Conservation (phyloP, 2,113 vertebrate species). For the Tetrao urogallus region DNA sequence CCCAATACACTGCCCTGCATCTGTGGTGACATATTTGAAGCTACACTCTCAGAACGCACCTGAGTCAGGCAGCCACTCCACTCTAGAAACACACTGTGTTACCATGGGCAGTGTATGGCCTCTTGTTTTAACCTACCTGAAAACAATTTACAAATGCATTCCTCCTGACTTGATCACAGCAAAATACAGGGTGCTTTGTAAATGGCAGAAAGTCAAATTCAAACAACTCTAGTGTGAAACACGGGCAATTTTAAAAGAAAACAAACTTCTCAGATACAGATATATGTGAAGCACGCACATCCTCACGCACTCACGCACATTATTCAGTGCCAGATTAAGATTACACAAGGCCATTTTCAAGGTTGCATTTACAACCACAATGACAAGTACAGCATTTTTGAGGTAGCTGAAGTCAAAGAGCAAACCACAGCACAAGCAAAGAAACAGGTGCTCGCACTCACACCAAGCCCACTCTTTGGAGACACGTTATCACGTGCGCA, state of each 20-base stretch:
- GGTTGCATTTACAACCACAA: conserved; percentile 64
- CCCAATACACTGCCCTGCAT: not conserved
- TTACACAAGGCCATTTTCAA: conserved; percentile 64
- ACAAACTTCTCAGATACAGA: conserved; percentile 13
- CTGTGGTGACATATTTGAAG: not conserved
- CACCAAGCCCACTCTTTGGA: conserved; percentile 57
- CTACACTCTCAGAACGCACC: not conserved
- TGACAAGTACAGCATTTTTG: conserved; percentile 65
- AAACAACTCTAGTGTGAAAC: conserved; percentile 3
- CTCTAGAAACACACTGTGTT: not conserved
- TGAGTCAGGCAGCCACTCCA: not conserved
- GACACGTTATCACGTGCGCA: not conserved
- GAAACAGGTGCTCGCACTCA: conserved; percentile 35
- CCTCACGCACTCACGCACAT: not conserved
- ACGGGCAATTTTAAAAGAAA: not conserved
- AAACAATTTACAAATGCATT: conserved; percentile 25
- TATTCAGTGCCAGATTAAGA: conserved; percentile 43
- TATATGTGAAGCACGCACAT: not conserved
- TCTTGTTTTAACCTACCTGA: conserved; percentile 2
- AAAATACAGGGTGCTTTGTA: conserved; percentile 9
- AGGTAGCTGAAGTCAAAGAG: conserved; percentile 77
- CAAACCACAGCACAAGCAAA: conserved; percentile 61
- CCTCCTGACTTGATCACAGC: conserved; percentile 17
- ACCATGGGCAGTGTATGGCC: not conserved
- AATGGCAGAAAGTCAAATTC: conserved; percentile 11